phyloP scores from a whole-genome alignment of 2,113 vertebrate species.

The Salminus brasiliensis region DNA sequence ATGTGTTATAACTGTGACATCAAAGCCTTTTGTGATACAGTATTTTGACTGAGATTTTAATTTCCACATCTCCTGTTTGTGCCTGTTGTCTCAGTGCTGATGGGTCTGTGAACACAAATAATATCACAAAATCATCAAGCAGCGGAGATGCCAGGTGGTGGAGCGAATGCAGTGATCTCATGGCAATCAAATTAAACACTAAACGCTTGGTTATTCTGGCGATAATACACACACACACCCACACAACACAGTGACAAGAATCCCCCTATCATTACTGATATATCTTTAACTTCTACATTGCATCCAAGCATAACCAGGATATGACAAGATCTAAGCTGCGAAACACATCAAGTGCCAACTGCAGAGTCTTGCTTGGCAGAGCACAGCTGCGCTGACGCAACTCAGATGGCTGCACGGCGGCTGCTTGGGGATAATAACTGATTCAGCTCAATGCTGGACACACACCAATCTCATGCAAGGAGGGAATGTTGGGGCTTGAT shows the following conservation, averaged over 20 bases:
- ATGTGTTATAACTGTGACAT: no score
- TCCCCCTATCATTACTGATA: neutral
- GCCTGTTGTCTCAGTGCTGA: neutral
- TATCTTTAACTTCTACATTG: neutral
- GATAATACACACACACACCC: neutral
- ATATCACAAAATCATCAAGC: slow-evolving; percentile 6
- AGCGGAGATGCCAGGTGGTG: slow-evolving; percentile 2
- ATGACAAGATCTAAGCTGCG: neutral
- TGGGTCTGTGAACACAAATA: neutral
- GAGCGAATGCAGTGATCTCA: slow-evolving; percentile 15
- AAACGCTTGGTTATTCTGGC: neutral
- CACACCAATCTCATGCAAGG: slow-evolving; percentile 31
- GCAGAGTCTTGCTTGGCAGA: neutral
- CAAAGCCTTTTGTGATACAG: neutral
- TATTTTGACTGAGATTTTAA: neutral
- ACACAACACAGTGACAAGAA: neutral
- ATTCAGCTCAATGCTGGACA: slow-evolving; percentile 43
- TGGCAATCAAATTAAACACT: slow-evolving; percentile 22
- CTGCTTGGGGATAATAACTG: slow-evolving; percentile 31
- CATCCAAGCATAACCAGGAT: neutral
- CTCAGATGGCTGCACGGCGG: slow-evolving; percentile 3
- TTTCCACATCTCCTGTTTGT: neutral
- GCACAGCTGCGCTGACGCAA: slow-evolving; percentile 29
- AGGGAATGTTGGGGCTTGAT: neutral
- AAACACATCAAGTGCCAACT: neutral